Evolutionary conservation across 2,113 vertebrate genomes (phyloP).

Genomic region (Tautogolabrus adspersus): DNA sequence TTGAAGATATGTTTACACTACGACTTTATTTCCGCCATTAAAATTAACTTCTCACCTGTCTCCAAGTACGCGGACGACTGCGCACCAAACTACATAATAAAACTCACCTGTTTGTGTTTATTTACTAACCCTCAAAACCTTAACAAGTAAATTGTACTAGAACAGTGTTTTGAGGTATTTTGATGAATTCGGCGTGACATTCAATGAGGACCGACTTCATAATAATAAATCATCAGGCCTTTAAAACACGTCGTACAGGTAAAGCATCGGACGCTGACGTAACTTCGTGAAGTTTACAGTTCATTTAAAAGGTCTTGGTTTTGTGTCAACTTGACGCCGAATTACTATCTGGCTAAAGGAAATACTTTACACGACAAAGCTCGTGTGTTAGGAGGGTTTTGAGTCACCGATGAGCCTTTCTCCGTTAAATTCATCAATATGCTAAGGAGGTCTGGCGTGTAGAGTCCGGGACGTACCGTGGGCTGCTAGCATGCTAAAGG

Average conservation of each 20-base stretch:
- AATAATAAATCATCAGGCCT: neutral
- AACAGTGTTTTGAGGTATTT: accelerated
- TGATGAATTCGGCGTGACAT: neutral
- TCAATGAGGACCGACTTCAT: neutral
- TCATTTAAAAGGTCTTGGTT: neutral
- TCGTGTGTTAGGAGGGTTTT: accelerated
- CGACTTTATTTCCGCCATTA: neutral
- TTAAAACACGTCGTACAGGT: neutral
- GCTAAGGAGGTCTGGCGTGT: conserved; percentile 5
- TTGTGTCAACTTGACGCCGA: neutral
- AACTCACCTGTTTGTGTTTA: accelerated
- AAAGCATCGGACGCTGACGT: neutral
- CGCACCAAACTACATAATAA: neutral
- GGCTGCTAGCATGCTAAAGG: conserved; percentile 30
- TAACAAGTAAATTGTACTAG: accelerated
- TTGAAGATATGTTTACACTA: no score
- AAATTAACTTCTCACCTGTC: neutral
- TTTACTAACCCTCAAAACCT: accelerated
- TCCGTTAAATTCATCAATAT: neutral
- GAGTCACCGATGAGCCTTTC: accelerated
- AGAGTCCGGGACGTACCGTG: conserved; percentile 6
- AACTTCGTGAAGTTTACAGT: neutral
- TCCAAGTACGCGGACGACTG: neutral
- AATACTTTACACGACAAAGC: accelerated
- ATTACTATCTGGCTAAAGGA: accelerated